Base-by-base conservation (phyloP, 2,113 vertebrate species). In the Microcebus lehilahytsara region DNA sequence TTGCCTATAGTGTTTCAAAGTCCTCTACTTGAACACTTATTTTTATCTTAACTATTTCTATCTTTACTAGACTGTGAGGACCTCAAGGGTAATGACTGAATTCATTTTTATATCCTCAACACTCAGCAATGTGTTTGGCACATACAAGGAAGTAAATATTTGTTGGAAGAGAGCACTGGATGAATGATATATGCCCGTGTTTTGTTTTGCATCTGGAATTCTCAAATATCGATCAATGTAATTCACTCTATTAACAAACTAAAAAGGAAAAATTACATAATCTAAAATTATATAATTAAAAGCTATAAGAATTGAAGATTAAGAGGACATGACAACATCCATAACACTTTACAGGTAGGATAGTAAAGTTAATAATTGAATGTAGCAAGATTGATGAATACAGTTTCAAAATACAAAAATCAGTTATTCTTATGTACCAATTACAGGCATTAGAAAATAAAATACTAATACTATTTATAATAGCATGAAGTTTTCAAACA, bases 311-410 rank as follows among this genome's bases (percentile, higher is more conserved):
- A 77, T 32, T 46, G 6, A 92, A 69, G 56, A 67, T 22, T 86
- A 78, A 86, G 8, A 87, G 79, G 9, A 69, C 1, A 23, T 53
- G 17, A 46, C 72, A 6, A 95, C 66, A 90, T 46, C 4, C 64
- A 66, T 88, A 95, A 51, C 9, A 85, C 27, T 72, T 5, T 72
- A 30, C 13, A 62, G 20, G 78, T 77, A 60, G 78, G 7, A 12
- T 40, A 95, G 80, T 88, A 94, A 71, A 95, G 34, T 81, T 40
- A 92, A 80, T 88, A 84, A 93, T 40, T 95, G n/a, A 93, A 89
- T 81, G 53, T 80, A 75, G 6, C 20, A 74, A 91, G 17, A 79
- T 46, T 67, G 53, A 66, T 62, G 19, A 6, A 69, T 69, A 19
- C 19, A 71, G 69, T 20, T 62, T 66, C 32, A 89, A 25, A 51